phyloP scores from a whole-genome alignment of 30 jellyfish, hydroid and myxozoan genomes.

The Turritopsis dohrnii region DNA sequence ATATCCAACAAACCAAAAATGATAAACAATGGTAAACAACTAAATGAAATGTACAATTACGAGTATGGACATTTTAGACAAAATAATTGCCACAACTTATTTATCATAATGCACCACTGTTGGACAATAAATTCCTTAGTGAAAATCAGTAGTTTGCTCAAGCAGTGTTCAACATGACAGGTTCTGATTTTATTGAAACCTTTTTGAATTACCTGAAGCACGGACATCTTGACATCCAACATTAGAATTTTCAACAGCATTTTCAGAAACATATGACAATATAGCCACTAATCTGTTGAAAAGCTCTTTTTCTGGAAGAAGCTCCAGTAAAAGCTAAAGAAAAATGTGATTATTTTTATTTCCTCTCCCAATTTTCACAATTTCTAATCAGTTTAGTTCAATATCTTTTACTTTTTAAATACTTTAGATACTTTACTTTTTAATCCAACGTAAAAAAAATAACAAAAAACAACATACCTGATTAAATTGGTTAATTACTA shows the following conservation, averaged over 20 bases:
- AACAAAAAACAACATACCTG: slow-evolving; percentile 46
- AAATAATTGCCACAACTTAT: no score
- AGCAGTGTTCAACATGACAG: no score
- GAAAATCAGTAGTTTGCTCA: no score
- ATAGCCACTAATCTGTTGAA: slow-evolving; percentile 52
- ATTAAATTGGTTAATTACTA: slow-evolving; percentile 76
- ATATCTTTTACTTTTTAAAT: neutral
- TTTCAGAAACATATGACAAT: slow-evolving; percentile 72
- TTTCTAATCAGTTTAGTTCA: neutral
- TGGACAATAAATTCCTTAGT: no score
- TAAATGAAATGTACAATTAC: slow-evolving; percentile 3
- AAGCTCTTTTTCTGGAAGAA: slow-evolving; percentile 48
- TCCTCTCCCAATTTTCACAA: no score
- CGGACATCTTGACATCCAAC: slow-evolving; percentile 92
- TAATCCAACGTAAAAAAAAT: neutral
- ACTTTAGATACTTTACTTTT: no score
- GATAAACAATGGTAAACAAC: slow-evolving; percentile 94
- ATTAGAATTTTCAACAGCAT: slow-evolving; percentile 27
- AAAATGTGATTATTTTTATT: neutral
- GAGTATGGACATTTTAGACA: neutral
- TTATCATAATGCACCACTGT: no score
- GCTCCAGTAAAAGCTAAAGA: slow-evolving; percentile 46
- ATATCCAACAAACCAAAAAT: slow-evolving; percentile 83
- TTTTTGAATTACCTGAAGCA: slow-evolving; percentile 73
- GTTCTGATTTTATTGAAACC: no score